Evolutionary conservation across 2,888 invertebrate genomes (phyloP).

Genomic region (Corbicula japonica): DNA sequence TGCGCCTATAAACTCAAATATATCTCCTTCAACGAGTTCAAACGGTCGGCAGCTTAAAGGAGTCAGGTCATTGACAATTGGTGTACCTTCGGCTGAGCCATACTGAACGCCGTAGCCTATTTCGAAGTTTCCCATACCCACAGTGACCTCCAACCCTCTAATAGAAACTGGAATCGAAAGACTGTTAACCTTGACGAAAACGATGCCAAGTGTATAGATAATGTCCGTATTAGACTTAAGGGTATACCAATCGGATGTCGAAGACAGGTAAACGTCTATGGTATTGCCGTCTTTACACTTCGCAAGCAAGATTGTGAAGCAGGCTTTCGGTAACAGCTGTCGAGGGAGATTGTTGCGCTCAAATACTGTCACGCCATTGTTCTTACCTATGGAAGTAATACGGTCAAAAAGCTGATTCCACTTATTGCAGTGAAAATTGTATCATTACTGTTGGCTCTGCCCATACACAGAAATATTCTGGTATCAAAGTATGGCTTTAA

Average conservation of each 20-base stretch:
- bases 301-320: conserved; percentile 18
- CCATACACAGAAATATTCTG: background rate
- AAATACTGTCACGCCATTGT: conserved; percentile 14
- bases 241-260: conserved; percentile 43
- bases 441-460: background rate
- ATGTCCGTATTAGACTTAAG: background rate
- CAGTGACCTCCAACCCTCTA: conserved; percentile 18
- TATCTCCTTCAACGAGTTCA: conserved; percentile 36
- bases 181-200: conserved; percentile 28
- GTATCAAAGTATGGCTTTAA: background rate
- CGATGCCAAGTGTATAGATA: conserved; percentile 33
- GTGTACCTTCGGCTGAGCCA: conserved; percentile 3
- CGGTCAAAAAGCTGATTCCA: background rate
- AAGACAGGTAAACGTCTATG: conserved; percentile 21
- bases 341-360: conserved; percentile 6
- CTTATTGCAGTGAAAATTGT: background rate
- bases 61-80: conserved; percentile 6
- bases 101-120: conserved; percentile 3
- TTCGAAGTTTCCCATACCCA: background rate
- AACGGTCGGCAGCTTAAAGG: conserved; percentile 37
- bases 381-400: conserved; percentile 8
- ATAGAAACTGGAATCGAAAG: conserved; percentile 36
- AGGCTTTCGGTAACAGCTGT: conserved; percentile 22
- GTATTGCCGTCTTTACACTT: conserved; percentile 31
- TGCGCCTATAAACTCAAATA: conserved; percentile 45